A percentile compares a stretch with the other conserved stretches of the same genome.
Conservation (phyloP, 2,113 vertebrate genomes). For the Recurvirostra avosetta region DNA sequence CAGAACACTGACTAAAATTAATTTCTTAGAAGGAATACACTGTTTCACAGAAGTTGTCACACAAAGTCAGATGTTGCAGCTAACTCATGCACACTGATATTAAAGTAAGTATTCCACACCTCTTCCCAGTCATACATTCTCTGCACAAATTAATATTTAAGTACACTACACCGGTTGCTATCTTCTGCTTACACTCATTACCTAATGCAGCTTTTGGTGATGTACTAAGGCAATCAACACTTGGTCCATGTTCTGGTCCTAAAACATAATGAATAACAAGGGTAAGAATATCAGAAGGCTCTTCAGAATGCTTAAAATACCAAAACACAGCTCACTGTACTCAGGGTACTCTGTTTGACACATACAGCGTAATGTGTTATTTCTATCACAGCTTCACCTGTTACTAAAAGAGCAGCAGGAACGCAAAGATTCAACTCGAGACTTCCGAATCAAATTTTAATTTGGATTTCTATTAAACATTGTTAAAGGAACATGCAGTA, state of each 20-base stretch:
- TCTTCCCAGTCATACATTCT: not conserved
- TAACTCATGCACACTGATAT: not conserved
- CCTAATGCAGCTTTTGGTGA: constrained; percentile 84
- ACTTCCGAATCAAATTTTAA: not conserved
- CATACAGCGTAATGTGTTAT: rapidly evolving
- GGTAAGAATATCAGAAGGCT: not conserved
- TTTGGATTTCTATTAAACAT: not conserved
- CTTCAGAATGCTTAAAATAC: not conserved
- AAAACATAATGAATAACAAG: not conserved
- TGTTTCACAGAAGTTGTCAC: not conserved
- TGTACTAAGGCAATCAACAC: constrained; percentile 82
- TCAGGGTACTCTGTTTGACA: not conserved
- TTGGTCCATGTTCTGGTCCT: constrained; percentile 81
- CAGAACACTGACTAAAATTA: not conserved
- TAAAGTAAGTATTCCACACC: not conserved
- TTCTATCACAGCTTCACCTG: not conserved
- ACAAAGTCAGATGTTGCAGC: not conserved
- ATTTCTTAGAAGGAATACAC: not conserved
- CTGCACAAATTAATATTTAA: not conserved
- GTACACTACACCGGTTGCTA: not conserved
- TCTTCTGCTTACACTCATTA: constrained; percentile 41
- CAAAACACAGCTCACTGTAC: not conserved
- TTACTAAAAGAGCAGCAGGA: not conserved
- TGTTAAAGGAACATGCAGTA: not conserved
- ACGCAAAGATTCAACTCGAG: not conserved